Conservation (phyloP, 1,140 invertebrate species). For the Drosophila dunni region DNA sequence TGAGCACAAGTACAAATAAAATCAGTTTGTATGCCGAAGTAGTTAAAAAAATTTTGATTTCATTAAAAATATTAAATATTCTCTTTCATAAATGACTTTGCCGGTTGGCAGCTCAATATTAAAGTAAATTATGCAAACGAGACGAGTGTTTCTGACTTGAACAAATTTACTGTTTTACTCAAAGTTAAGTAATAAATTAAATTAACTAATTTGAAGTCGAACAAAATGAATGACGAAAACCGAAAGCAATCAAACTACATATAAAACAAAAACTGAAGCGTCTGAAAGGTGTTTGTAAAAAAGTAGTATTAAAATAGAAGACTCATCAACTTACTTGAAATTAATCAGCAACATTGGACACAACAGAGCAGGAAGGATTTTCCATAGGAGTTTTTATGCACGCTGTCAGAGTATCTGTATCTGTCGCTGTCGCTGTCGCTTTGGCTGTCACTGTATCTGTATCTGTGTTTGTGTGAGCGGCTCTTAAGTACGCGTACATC, state of each 20-base stretch:
- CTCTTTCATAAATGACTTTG: not conserved
- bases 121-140: too few relatives aligned
- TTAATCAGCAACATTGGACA: conserved; percentile 73
- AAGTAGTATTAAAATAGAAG: conserved; percentile 49
- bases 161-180: too few relatives aligned
- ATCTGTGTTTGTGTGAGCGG: conserved; percentile 29
- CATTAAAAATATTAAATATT: not conserved
- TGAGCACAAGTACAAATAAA: too few relatives aligned
- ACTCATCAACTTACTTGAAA: conserved; percentile 76
- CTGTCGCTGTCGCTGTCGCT: conserved; percentile 12
- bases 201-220: not conserved
- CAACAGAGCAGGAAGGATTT: conserved; percentile 55
- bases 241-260: not conserved
- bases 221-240: too few relatives aligned
- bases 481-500: conserved; percentile 73
- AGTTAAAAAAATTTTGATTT: too few relatives aligned
- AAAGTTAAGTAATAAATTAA: not conserved
- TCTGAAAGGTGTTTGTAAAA: conserved; percentile 13
- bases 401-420: conserved; percentile 39
- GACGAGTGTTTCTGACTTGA: too few relatives aligned
- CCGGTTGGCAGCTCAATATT: too few relatives aligned
- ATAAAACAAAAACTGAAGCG: not conserved
- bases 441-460: conserved; percentile 31
- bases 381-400: conserved; percentile 59
- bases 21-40: too few relatives aligned